Evolutionary conservation across 2,113 vertebrate species (phyloP).

Genomic region (Archilochus colubris): DNA sequence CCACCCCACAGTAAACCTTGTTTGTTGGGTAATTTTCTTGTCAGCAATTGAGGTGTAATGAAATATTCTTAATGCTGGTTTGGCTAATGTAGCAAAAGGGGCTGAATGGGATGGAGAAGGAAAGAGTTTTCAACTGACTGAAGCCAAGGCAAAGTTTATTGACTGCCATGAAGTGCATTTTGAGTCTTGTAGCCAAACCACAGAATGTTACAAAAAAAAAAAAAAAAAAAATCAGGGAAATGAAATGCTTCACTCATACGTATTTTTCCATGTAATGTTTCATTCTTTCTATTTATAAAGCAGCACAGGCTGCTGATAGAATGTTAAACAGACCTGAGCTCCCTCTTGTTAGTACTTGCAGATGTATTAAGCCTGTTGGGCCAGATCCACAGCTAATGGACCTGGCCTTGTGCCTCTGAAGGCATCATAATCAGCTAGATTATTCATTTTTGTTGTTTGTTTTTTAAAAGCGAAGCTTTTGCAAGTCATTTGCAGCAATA

Average conservation of each 20-base stretch:
- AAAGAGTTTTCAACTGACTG: not conserved
- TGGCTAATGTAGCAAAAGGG: not conserved
- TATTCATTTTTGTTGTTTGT: slow-evolving; percentile 34
- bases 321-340: slow-evolving; percentile 47
- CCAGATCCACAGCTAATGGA: slow-evolving; percentile 41
- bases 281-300: slow-evolving; percentile 23
- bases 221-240: not conserved
- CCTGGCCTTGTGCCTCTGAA: slow-evolving; percentile 42
- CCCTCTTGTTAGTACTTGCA: slow-evolving; percentile 35
- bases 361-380: slow-evolving; percentile 52
- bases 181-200: slow-evolving; percentile 1
- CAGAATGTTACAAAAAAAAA: not conserved
- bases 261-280: not conserved
- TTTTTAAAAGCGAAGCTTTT: slow-evolving; percentile 47
- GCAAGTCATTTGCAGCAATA: slow-evolving; percentile 27
- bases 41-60: not conserved
- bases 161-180: not conserved
- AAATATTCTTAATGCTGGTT: not conserved
- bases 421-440: slow-evolving; percentile 23
- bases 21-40: not conserved
- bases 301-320: slow-evolving; percentile 4
- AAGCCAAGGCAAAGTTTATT: slow-evolving; percentile 11
- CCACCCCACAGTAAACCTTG: not conserved
- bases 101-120: not conserved
- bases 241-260: not conserved